A percentile compares a stretch with the other conserved stretches of the same genome.
Evolutionary conservation across 2,113 vertebrate species (phyloP).

Genomic region (Isurus oxyrinchus): DNA sequence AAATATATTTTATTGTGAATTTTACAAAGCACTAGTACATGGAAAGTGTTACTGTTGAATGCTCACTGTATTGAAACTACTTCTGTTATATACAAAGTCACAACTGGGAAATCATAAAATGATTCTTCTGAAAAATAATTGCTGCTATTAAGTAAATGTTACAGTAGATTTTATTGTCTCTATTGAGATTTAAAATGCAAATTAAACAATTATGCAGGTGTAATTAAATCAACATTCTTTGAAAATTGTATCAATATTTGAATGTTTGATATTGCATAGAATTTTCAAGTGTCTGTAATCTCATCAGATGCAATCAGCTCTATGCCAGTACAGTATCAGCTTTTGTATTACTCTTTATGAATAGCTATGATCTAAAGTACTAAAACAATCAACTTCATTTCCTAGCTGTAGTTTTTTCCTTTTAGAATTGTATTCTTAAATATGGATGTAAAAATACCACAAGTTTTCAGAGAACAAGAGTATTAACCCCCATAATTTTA

Average conservation of each 20-base stretch:
- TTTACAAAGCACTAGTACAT: background rate
- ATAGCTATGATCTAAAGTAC: background rate
- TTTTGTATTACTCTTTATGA: background rate
- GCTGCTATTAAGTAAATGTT: constrained; percentile 14
- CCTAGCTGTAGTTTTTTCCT: background rate
- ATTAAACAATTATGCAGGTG: constrained; percentile 16
- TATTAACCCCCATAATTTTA: background rate
- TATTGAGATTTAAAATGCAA: constrained; percentile 33
- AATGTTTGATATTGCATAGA: constrained; percentile 23
- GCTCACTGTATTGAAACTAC: background rate
- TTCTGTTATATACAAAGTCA: background rate
- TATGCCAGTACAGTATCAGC: background rate
- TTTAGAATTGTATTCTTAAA: background rate
- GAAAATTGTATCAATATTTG: constrained; percentile 31
- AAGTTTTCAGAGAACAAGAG: background rate
- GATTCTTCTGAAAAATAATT: constrained; percentile 32
- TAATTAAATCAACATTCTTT: constrained; percentile 23
- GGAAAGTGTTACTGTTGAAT: background rate
- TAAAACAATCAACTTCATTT: background rate
- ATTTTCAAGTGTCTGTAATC: background rate
- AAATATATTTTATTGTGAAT: constrained; percentile 6
- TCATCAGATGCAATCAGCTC: background rate
- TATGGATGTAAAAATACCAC: background rate
- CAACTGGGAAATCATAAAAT: constrained; percentile 28
- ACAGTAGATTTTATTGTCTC: constrained; percentile 20